Base-by-base conservation (phyloP, 64 coral and sea anemone species). In the Montipora efflorescens region DNA sequence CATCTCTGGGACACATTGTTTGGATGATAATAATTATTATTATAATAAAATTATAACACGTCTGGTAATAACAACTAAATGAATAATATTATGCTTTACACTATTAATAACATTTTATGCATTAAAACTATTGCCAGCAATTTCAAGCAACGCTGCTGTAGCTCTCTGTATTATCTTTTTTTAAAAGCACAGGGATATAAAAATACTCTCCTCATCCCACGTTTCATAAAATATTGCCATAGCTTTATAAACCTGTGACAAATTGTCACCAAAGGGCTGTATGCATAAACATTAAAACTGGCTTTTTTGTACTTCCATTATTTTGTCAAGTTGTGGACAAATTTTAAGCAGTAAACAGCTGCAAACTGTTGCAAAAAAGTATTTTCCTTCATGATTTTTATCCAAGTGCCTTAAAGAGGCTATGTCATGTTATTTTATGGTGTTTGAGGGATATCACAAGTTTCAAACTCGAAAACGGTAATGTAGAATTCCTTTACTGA, bases 91-190 rank as follows among this genome's bases (percentile, higher is more conserved):
- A 51, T 45, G 22, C 59, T 86, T 72, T 86, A 72, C 82, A 86
- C 44, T 86, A 86, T 71, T 59, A 28, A 62, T 86, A 71, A 49
- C 44, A 86, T 86, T 86, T 86, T 71, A 86, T 18, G 82, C 66
- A 71, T 82, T 82, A 82, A 82, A n/a, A 82, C 79, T 82, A 82
- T 84, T 51, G 66, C 66, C 81, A 71, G 82, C 82, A 86, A 86
- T 86, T 71, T 23, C 13, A 49, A 21, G n/a, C 44, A n/a, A 44
- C 10, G 66, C 82, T 71, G 82, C 64, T 71, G 67, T 16, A 16
- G 66, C 16, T 50, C 20, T 44, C 61, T 51, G 49, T 5, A 8
- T 59, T 86, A 14, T 59, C 82, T 86, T 71, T 22, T 64, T 78
- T 16, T 78, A 78, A 78, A 78, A 86, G 82, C 82, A 67, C 82